These are phyloP conservation scores for Creontiades dilutus DNA, from an alignment of 2,888 invertebrate genomes.

Conservation along the genomic window DNA sequence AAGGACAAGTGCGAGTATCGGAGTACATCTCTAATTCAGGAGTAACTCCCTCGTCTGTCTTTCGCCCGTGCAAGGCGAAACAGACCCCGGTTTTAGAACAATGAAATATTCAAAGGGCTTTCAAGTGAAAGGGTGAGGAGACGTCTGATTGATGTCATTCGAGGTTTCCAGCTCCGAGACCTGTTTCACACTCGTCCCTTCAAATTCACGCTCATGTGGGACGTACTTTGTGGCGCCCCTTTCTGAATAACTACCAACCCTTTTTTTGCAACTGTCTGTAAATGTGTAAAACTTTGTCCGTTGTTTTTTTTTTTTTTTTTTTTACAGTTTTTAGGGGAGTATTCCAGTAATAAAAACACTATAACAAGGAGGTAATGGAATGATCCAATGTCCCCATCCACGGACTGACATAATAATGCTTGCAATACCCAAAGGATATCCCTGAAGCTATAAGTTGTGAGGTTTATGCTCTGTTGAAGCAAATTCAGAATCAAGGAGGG, in stretches of 20 bases:
- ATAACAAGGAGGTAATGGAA: too few relatives aligned
- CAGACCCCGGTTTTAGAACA: conserved; percentile 41
- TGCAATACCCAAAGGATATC: too few relatives aligned
- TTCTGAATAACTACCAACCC: not conserved
- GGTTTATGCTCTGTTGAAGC: too few relatives aligned
- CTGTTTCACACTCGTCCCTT: conserved; percentile 32
- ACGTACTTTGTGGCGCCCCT: not conserved
- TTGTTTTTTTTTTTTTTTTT: too few relatives aligned
- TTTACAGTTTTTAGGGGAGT: too few relatives aligned
- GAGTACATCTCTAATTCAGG: conserved; percentile 28
- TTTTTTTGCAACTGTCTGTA: not conserved
- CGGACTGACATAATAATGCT: too few relatives aligned
- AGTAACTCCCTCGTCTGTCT: conserved; percentile 1
- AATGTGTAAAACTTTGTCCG: not conserved
- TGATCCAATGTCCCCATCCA: too few relatives aligned
- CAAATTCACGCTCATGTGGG: not conserved
- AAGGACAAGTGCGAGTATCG: conserved; percentile 2
- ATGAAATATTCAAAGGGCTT: conserved; percentile 59
- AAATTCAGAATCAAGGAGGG: too few relatives aligned
- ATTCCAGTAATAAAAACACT: too few relatives aligned
- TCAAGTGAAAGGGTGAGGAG: conserved; percentile 53
- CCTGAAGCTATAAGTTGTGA: too few relatives aligned
- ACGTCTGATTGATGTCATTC: conserved; percentile 32
- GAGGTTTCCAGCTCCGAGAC: not conserved
- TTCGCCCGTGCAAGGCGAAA: not conserved